Base-by-base conservation (phyloP, 2,797 vertebrate genomes). In the Bradypus variegatus region DNA sequence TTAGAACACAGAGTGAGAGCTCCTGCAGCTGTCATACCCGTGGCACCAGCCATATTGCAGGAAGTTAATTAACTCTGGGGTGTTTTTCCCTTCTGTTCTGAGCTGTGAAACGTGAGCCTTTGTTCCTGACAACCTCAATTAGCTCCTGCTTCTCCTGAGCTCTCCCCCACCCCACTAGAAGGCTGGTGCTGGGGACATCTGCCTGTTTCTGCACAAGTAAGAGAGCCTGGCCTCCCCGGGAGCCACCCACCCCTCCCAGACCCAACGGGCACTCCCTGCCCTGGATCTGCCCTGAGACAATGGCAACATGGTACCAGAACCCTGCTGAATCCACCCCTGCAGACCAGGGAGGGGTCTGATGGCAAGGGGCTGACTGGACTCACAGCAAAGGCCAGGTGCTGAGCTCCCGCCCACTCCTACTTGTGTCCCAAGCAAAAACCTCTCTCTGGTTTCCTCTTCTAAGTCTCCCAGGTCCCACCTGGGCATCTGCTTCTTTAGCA, bases 61-160 rank as follows among this genome's bases (percentile, higher is more conserved):
- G 72, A 89, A 83, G 75, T 62, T 94, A 90, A 94, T 91, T 75
- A 91, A 70, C 78, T 90, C 62, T 1, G 2, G 86, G 70, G 81
- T 58, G 36, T 83, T 86, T 86, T 89, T 55, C 58, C 65, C 76
- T 89, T 82, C 85, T 82, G 64, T 60, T 88, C 79, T 82, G 41
- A 8, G 48, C 0, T 7, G 62, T 81, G 72, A 86, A 93, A 70
- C 88, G 75, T 0, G 7, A 80, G 7, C n/a, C 85, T 95, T 91
- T 78, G 77, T 65, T 89, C 78, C 88, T 93, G 94, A 86, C 75
- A 65, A 58, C 86, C 88, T 76, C 89, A 80, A 16, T 93, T 69
- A 92, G 86, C 67, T 85, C 85, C 70, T 1, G 31, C 73, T 78
- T 50, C 69, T 69, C 67, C 8, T 23, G 76, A 50, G 84, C 62